Evolutionary conservation across 2,797 vertebrate species (phyloP).

Genomic region (Lophius americanus): DNA sequence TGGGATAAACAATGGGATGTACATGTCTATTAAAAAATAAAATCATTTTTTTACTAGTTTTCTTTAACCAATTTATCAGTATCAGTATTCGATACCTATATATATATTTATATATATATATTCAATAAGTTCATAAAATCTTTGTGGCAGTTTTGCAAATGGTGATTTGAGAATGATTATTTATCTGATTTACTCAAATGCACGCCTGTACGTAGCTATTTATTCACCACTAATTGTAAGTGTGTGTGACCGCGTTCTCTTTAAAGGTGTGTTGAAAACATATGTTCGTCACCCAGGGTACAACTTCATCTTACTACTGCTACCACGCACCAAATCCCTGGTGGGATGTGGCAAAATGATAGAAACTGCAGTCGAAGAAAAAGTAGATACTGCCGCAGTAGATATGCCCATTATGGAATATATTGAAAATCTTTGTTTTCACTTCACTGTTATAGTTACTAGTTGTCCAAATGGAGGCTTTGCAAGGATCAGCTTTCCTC

Average conservation of each 20-base stretch:
- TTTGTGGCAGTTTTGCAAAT: conserved; percentile 12
- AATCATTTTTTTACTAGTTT: too few relatives aligned
- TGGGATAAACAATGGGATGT: not conserved
- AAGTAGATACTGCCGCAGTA: not conserved
- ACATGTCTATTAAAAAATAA: too few relatives aligned
- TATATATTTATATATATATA: not conserved
- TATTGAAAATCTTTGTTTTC: too few relatives aligned
- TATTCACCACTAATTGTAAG: conserved; percentile 40
- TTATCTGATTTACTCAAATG: conserved; percentile 20
- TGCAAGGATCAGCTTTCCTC: conserved; percentile 5
- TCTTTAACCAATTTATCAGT: too few relatives aligned
- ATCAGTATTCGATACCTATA: too few relatives aligned
- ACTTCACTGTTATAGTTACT: not conserved
- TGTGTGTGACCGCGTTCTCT: conserved; percentile 26
- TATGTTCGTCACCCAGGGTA: conserved; percentile 15
- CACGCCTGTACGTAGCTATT: conserved; percentile 15
- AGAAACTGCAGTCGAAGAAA: not conserved
- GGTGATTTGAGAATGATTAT: conserved; percentile 12
- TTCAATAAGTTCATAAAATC: not conserved
- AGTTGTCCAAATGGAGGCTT: not conserved
- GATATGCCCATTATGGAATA: not conserved
- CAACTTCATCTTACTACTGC: not conserved
- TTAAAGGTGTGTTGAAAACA: conserved; percentile 21
- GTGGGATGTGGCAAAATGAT: conserved; percentile 9
- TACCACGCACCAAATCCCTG: not conserved